Percentiles rank a stretch among this genome's conserved stretches.
Conservation (phyloP, 2,797 vertebrate genomes). For the Girardinus metallicus region DNA sequence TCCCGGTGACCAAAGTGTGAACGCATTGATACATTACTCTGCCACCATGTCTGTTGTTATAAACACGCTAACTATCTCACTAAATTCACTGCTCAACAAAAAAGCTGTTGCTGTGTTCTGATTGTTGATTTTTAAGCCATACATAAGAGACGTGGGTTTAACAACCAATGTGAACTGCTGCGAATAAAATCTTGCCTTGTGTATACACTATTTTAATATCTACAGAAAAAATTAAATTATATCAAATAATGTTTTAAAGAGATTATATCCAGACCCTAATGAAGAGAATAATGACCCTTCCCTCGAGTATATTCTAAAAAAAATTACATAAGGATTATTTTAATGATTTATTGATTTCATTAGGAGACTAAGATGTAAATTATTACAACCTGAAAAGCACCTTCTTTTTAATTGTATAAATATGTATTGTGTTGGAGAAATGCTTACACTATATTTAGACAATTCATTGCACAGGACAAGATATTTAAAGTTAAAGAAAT, state of each 20-base stretch:
- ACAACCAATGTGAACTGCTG: slow-evolving; percentile 86
- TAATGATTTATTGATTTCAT: slow-evolving; percentile 59
- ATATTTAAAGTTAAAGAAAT: slow-evolving; percentile 41
- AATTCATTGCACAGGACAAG: slow-evolving; percentile 68
- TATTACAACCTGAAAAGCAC: slow-evolving; percentile 49
- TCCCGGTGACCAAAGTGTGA: slow-evolving; percentile 86
- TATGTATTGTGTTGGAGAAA: slow-evolving; percentile 54
- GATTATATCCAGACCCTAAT: slow-evolving; percentile 73
- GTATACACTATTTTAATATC: slow-evolving; percentile 97
- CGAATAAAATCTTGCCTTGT: slow-evolving; percentile 87
- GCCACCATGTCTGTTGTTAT: slow-evolving; percentile 91
- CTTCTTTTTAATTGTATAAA: slow-evolving; percentile 69
- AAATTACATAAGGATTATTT: slow-evolving; percentile 67
- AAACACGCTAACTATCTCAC: slow-evolving; percentile 93
- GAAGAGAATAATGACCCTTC: slow-evolving; percentile 66
- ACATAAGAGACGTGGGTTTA: slow-evolving; percentile 84
- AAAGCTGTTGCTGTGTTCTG: slow-evolving; percentile 86
- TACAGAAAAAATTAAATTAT: slow-evolving; percentile 78
- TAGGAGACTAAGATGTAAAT: slow-evolving; percentile 51
- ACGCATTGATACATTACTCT: slow-evolving; percentile 89
- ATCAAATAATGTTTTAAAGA: slow-evolving; percentile 77
- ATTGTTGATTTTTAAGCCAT: slow-evolving; percentile 97
- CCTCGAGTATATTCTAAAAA: slow-evolving; percentile 61
- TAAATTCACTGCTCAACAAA: slow-evolving; percentile 90
- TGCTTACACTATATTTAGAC: slow-evolving; percentile 58